phyloP scores from a whole-genome alignment of 2,888 invertebrate genomes.

The Synergus laeviventris region DNA sequence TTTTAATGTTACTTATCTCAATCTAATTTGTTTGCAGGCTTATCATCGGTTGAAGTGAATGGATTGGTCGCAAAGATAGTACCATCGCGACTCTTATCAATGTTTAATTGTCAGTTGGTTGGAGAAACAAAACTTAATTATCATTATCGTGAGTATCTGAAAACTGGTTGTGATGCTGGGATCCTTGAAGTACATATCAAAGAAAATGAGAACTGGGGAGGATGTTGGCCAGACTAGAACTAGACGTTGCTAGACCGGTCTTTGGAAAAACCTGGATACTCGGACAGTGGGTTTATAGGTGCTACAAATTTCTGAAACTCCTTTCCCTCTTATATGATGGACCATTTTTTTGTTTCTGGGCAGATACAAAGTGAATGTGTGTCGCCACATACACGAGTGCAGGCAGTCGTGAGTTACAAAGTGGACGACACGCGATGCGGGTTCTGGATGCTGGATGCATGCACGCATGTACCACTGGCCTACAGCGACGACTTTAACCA shows the following conservation, averaged over 20 bases:
- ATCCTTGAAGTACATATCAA: too few relatives aligned
- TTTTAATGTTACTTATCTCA: too few relatives aligned
- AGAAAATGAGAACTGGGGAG: too few relatives aligned
- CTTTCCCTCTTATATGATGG: conserved; percentile 5
- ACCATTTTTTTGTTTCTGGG: neutral
- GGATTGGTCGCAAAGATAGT: too few relatives aligned
- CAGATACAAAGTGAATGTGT: neutral
- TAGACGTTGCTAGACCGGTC: conserved; percentile 72
- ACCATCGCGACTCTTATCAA: too few relatives aligned
- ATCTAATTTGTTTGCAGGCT: too few relatives aligned
- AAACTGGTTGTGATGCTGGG: too few relatives aligned
- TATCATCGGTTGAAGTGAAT: too few relatives aligned
- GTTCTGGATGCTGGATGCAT: conserved; percentile 44
- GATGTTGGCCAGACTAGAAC: conserved; percentile 63
- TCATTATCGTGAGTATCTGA: too few relatives aligned
- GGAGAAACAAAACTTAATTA: too few relatives aligned
- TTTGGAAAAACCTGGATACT: conserved; percentile 59
- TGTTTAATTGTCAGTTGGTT: too few relatives aligned
- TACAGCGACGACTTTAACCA: conserved; percentile 50
- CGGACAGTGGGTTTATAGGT: conserved; percentile 53
- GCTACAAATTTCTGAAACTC: conserved; percentile 39
- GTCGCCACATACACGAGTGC: conserved; percentile 40
- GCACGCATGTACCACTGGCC: conserved; percentile 52
- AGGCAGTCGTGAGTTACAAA: conserved; percentile 27
- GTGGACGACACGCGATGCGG: conserved; percentile 57